These are phyloP conservation scores for Muscidifurax raptorellus DNA, from an alignment of 1,140 invertebrate species.

Conservation along the genomic window DNA sequence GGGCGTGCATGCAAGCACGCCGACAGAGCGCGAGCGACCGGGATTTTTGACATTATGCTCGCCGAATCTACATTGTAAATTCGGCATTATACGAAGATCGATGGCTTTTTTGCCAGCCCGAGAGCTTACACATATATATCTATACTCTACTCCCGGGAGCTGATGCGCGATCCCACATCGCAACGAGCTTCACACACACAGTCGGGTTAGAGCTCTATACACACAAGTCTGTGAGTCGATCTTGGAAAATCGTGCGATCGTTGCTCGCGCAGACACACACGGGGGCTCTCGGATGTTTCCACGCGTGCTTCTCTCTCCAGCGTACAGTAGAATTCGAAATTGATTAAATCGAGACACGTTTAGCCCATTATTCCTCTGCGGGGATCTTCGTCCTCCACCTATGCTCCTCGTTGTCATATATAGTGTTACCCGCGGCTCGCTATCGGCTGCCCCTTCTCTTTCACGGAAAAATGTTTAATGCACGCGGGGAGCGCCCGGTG, in stretches of 20 bases:
- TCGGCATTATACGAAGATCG: slow-evolving; percentile 53
- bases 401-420: background rate
- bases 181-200: background rate
- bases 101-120: slow-evolving; percentile 41
- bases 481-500: background rate
- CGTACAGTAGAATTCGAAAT: slow-evolving; percentile 38
- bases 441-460: background rate
- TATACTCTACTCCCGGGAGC: background rate
- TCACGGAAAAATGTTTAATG: slow-evolving; percentile 31
- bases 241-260: slow-evolving; percentile 41
- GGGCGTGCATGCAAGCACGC: slow-evolving; percentile 5
- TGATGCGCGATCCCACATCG: background rate
- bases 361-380: slow-evolving; percentile 45
- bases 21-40: background rate
- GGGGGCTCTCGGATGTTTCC: background rate
- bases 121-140: background rate
- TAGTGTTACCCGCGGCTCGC: slow-evolving; percentile 20
- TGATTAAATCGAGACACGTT: slow-evolving; percentile 53
- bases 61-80: slow-evolving; percentile 53
- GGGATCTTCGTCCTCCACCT: slow-evolving; percentile 27
- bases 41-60: slow-evolving; percentile 54
- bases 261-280: slow-evolving; percentile 13
- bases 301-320: background rate
- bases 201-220: no score
- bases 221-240: background rate